phyloP scores from a whole-genome alignment of 2,113 vertebrate genomes.

The Zapus hudsonius region DNA sequence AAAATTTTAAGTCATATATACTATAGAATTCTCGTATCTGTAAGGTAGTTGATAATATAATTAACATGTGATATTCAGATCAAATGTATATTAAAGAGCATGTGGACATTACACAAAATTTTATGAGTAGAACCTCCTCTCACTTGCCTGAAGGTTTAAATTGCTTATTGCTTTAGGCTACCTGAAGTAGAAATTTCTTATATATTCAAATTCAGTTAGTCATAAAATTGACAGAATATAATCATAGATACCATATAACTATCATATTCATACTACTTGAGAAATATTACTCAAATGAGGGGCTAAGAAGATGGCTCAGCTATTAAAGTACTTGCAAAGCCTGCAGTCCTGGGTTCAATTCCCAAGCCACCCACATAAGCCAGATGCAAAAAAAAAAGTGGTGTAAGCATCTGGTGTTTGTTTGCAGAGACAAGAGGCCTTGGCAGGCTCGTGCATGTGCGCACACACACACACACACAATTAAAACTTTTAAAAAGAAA shows the following conservation, averaged over 20 bases:
- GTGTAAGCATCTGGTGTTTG: too few species aligned
- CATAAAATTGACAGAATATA: not conserved
- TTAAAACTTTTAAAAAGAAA: not conserved
- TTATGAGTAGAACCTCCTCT: not conserved
- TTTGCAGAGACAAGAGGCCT: too few species aligned
- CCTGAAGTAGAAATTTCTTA: not conserved
- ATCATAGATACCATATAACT: not conserved
- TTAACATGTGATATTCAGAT: not conserved
- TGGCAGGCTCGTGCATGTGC: too few species aligned
- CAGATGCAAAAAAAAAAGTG: too few species aligned
- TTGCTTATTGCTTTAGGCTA: constrained; percentile 16
- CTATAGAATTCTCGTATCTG: not conserved
- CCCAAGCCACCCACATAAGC: too few species aligned
- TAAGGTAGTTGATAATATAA: not conserved
- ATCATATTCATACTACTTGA: too few species aligned
- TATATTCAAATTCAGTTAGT: not conserved
- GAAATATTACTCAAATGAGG: too few species aligned
- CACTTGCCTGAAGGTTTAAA: not conserved
- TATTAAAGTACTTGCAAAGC: too few species aligned
- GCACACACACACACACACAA: too few species aligned
- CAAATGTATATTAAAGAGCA: not conserved
- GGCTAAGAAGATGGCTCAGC: too few species aligned
- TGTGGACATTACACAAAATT: not conserved
- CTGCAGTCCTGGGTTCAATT: too few species aligned
- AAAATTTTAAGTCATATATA: not conserved